A percentile compares a stretch with the other conserved stretches of the same genome.
Evolutionary conservation across 2,888 invertebrate genomes (phyloP).

Genomic region (Halictus ligatus): DNA sequence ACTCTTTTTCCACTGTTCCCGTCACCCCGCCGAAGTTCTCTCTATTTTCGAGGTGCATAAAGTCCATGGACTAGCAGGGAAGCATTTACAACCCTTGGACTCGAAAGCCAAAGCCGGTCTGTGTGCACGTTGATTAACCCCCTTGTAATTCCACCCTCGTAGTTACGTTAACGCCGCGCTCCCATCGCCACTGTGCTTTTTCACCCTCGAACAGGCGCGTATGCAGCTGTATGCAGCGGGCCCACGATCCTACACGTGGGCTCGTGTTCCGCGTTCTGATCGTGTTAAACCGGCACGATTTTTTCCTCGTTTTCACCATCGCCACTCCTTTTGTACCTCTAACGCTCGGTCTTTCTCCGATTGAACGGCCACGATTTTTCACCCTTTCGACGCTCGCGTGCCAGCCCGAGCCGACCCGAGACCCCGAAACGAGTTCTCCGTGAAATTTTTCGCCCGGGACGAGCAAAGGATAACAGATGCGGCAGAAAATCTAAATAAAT

Average conservation of each 20-base stretch:
- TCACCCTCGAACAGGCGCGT: constrained; percentile 44
- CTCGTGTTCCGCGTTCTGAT: background rate
- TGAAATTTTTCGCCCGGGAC: background rate
- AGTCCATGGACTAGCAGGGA: constrained; percentile 52
- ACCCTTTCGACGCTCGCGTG: background rate
- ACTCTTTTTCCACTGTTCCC: background rate
- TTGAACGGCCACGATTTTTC: constrained; percentile 39
- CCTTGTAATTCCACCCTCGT: constrained; percentile 76
- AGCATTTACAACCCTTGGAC: constrained; percentile 62
- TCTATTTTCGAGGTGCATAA: constrained; percentile 62
- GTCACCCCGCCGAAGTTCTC: constrained; percentile 29
- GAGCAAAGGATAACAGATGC: background rate
- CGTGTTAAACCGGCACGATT: constrained; percentile 58
- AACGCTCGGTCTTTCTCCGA: constrained; percentile 44
- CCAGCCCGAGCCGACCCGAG: background rate
- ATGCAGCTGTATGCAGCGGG: constrained; percentile 15
- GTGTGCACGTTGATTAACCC: constrained; percentile 73
- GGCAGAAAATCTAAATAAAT: no score
- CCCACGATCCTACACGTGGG: constrained; percentile 21
- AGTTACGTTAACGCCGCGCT: constrained; percentile 71
- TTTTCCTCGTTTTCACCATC: constrained; percentile 33
- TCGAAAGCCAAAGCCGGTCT: constrained; percentile 57
- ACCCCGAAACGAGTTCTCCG: background rate
- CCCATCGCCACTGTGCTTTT: constrained; percentile 37
- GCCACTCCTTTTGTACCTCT: constrained; percentile 31